Evolutionary conservation across 2,888 invertebrate species (phyloP), one percentile per base, ranked within the genome.

Genomic region (Cantharis rustica): DNA sequence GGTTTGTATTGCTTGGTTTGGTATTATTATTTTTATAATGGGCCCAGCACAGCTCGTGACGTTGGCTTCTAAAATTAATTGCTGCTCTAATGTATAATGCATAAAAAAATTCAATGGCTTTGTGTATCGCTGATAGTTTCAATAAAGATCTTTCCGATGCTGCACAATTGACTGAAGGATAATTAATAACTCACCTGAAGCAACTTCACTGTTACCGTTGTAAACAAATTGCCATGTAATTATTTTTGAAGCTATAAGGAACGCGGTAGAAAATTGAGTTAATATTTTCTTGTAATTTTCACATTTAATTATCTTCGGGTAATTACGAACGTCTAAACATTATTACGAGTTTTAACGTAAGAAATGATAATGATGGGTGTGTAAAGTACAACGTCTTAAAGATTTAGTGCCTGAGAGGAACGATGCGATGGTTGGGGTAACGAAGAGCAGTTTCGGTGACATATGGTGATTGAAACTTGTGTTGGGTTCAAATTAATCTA

Each of bases 391-490:
- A 70, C 74, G 71, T 73, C 71, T 73, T 62, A 23, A 73, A 77
- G 73, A 77, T 71, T 75, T 64, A 69, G 69, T 70, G 69, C 23
- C 13, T 20, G 72, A 77, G 63, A 61, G 72, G 72, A 75, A 72
- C 75, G 75, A 27, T 27, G 26, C 26, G 26, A 71, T 73, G 69
- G 72, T 47, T 61, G 27, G 72, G 74, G 75, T 73, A 77, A 75
- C 72, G 23, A 64, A 69, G 75, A 71, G 77, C 72, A 72, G 72
- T 77, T 77, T 75, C 77, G 62, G 77, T 77, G 77, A 77, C 75
- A 72, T 71, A 77, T 77, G 77, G 77, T 77, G 75, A 77, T 77
- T 77, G 75, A 72, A 77, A 68, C 74, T 74, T 74, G 75, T 69
- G 71, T 26, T 61, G 75, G 61, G 76, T 69, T 75, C 72, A 77